Evolutionary conservation across 2,888 invertebrate genomes (phyloP).

Genomic region (Aphodius granarius): DNA sequence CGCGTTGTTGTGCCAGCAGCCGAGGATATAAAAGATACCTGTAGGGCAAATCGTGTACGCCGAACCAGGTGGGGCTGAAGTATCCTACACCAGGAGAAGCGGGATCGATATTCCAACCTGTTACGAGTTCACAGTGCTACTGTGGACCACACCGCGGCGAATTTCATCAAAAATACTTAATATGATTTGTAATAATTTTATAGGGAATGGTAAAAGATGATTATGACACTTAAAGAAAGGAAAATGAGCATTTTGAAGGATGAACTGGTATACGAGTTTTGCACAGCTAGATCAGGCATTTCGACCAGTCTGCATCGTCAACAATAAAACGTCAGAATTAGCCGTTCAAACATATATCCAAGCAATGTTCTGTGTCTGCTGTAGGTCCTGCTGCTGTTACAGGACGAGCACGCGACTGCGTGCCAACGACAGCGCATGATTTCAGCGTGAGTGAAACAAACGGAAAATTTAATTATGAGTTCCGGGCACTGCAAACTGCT

Average conservation of each 20-base stretch:
- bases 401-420: too few relatives aligned
- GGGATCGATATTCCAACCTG: background rate
- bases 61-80: constrained; percentile 4
- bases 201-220: background rate
- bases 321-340: background rate
- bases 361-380: too few relatives aligned
- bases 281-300: too few relatives aligned
- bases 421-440: background rate
- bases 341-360: too few relatives aligned
- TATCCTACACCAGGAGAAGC: background rate
- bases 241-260: too few relatives aligned
- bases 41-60: constrained; percentile 12
- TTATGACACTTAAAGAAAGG: too few relatives aligned
- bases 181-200: background rate
- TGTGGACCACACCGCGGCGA: background rate
- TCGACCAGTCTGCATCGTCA: too few relatives aligned
- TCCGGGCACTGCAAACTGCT: background rate
- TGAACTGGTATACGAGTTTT: too few relatives aligned
- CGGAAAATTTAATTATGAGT: constrained; percentile 7
- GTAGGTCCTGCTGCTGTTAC: background rate
- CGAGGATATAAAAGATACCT: constrained; percentile 13
- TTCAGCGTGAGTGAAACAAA: constrained; percentile 1
- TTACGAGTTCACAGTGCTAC: constrained; percentile 1
- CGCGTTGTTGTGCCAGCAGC: constrained; percentile 7
- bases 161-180: background rate